Conservation (phyloP, 2,888 invertebrate genomes). For the Rapana venosa region DNA sequence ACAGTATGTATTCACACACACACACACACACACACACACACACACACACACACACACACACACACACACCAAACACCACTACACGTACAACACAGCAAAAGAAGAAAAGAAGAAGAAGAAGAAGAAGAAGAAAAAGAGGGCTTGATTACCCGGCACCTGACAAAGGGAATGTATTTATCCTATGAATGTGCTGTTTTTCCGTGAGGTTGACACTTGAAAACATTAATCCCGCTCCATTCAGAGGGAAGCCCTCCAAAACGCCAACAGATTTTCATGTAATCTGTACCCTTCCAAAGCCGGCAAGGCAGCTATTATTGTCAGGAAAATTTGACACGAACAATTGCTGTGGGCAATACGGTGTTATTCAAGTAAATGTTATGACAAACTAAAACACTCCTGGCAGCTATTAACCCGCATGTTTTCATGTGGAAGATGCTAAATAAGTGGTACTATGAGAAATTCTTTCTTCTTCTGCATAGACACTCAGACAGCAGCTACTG, state of each 20-base stretch:
- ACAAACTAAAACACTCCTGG: background rate
- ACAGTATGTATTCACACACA: no score
- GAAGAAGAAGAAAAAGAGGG: background rate
- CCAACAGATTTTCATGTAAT: slow-evolving; percentile 18
- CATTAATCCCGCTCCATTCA: slow-evolving; percentile 31
- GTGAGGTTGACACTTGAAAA: slow-evolving; percentile 34
- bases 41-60: slow-evolving; percentile 14
- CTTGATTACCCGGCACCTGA: background rate
- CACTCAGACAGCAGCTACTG: no score
- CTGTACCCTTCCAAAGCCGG: background rate
- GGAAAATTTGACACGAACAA: background rate
- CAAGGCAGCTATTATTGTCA: slow-evolving; percentile 1
- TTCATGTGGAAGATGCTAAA: background rate
- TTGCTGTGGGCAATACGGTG: background rate
- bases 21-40: background rate
- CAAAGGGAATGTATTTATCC: slow-evolving; percentile 7
- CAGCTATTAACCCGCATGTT: background rate
- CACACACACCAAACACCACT: background rate
- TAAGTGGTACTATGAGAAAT: no score
- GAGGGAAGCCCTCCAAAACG: background rate
- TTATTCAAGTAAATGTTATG: slow-evolving; percentile 21
- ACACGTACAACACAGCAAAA: background rate
- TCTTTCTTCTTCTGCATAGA: no score
- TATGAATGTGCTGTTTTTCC: slow-evolving; percentile 2
- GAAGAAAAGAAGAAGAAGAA: background rate